These are phyloP conservation scores for Seira musarum DNA, from an alignment of 2,888 invertebrate genomes.

Conservation along the genomic window DNA sequence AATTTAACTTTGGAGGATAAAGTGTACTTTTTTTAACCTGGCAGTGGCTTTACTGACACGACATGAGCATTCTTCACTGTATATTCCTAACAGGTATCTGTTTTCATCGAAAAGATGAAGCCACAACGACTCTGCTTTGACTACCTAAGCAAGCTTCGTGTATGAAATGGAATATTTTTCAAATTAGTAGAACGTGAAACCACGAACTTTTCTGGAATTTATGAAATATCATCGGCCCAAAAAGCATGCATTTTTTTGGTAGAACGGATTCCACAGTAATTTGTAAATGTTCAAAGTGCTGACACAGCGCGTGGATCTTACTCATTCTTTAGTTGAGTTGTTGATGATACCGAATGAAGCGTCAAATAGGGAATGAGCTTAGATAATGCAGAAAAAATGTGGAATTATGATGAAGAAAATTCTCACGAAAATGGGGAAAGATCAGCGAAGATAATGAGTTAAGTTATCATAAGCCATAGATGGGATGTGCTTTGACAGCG, in stretches of 20 bases:
- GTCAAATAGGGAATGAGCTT: background rate
- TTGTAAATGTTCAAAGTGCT: constrained; percentile 38
- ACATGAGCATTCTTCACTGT: background rate
- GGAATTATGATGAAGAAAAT: constrained; percentile 26
- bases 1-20: background rate
- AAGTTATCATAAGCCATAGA: constrained; percentile 44
- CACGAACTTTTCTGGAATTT: constrained; percentile 35
- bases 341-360: constrained; percentile 19
- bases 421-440: background rate
- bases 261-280: constrained; percentile 34
- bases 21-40: background rate
- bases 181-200: constrained; percentile 47
- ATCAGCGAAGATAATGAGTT: constrained; percentile 38
- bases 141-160: constrained; percentile 13
- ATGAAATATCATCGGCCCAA: background rate
- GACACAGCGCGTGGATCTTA: constrained; percentile 15
- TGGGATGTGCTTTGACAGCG: constrained; percentile 35
- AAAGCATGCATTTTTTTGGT: background rate
- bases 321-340: constrained; percentile 21
- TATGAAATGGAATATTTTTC: constrained; percentile 35
- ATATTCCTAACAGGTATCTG: background rate
- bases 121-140: too few species aligned
- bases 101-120: background rate
- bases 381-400: background rate
- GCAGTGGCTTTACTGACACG: background rate